These are phyloP conservation scores for Cherax quadricarinatus DNA, from an alignment of 1,140 invertebrate genomes.

Conservation along the genomic window DNA sequence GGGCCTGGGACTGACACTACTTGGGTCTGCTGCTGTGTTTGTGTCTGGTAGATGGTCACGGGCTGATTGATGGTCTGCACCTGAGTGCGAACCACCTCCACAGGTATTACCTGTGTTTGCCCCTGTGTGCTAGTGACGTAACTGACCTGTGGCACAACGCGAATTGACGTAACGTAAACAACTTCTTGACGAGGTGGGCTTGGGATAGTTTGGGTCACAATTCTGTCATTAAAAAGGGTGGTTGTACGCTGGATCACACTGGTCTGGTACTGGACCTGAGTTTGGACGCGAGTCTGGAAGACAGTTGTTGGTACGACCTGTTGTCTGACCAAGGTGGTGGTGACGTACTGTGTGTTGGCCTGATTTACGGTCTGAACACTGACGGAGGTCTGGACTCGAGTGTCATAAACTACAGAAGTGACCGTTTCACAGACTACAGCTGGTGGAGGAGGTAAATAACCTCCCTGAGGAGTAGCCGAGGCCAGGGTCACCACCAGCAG, in stretches of 20 bases:
- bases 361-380: conserved; percentile 21
- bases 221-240: not conserved
- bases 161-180: conserved; percentile 30
- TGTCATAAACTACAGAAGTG: conserved; percentile 23
- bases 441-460: conserved; percentile 19
- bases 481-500: no score
- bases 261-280: conserved; percentile 5
- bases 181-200: conserved; percentile 35
- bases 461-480: not conserved
- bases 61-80: conserved; percentile 10
- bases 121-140: conserved; percentile 47
- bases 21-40: conserved; percentile 32
- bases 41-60: conserved; percentile 52
- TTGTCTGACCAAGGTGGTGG: conserved; percentile 40
- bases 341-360: conserved; percentile 26
- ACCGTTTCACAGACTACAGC: not conserved
- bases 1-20: conserved; percentile 35
- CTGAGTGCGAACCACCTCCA: conserved; percentile 46
- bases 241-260: conserved; percentile 26
- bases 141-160: conserved; percentile 18
- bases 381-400: conserved; percentile 29
- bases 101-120: conserved; percentile 51
- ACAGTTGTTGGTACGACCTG: conserved; percentile 37
- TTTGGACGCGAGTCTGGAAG: not conserved
- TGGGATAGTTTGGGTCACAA: conserved; percentile 31